Evolutionary conservation across 2,888 invertebrate species (phyloP).

Genomic region (Hypomecis punctinalis): DNA sequence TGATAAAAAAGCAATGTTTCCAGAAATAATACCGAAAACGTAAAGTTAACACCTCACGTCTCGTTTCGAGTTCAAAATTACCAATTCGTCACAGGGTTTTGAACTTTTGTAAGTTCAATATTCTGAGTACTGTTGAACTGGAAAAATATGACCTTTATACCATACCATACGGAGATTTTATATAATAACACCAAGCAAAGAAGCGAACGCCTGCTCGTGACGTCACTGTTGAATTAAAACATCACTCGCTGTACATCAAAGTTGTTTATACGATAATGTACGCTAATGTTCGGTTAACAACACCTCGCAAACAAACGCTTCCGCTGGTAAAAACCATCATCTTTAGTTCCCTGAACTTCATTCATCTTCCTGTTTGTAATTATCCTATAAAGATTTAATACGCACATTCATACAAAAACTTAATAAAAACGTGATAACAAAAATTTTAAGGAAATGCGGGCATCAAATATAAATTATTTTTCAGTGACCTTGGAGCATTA

Average conservation of each 20-base stretch:
- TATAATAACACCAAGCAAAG: too few species aligned
- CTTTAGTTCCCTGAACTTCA: slow-evolving; percentile 2
- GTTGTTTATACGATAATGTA: background rate
- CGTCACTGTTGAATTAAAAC: too few species aligned
- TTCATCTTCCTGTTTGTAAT: slow-evolving; percentile 13
- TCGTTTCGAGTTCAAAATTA: too few species aligned
- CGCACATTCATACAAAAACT: background rate
- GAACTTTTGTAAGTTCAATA: too few species aligned
- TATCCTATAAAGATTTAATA: background rate
- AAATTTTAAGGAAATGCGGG: slow-evolving; percentile 3
- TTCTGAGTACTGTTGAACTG: too few species aligned
- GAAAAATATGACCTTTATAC: too few species aligned
- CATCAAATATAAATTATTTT: background rate
- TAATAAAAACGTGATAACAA: background rate
- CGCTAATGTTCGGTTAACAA: background rate
- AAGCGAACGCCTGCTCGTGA: too few species aligned
- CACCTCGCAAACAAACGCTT: background rate
- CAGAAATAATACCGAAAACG: too few species aligned
- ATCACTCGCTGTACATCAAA: background rate
- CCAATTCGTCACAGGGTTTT: too few species aligned
- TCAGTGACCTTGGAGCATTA: background rate
- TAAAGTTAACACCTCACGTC: too few species aligned
- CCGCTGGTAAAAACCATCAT: background rate
- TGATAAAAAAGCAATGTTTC: too few species aligned
- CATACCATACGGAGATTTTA: too few species aligned